Evolutionary conservation across 1,140 invertebrate species (phyloP).

Genomic region (Drosophila pectinifera): DNA sequence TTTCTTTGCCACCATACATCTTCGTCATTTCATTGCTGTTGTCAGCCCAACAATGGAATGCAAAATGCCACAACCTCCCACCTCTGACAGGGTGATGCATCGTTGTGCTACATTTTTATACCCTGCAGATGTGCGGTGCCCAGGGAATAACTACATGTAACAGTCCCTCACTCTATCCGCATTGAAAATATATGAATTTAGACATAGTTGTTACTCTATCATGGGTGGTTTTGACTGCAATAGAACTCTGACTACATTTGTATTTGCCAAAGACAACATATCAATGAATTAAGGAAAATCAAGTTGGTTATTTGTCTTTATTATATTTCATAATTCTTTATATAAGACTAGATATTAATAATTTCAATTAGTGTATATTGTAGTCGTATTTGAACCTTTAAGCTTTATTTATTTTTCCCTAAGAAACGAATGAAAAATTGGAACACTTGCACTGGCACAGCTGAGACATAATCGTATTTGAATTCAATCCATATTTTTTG

Average conservation of each 20-base stretch:
- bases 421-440: background rate
- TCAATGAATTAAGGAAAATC: background rate
- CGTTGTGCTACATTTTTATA: conserved; percentile 44
- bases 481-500: background rate
- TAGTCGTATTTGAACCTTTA: background rate
- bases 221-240: too few relatives aligned
- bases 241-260: background rate
- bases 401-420: background rate
- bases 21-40: conserved; percentile 77
- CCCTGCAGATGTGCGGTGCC: background rate
- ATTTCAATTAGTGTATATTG: background rate
- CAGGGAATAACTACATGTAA: background rate
- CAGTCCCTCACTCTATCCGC: too few relatives aligned
- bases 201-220: background rate
- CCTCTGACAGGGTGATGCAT: conserved; percentile 51
- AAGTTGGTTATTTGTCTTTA: background rate
- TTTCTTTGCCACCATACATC: conserved; percentile 61
- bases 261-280: background rate
- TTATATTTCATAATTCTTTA: background rate
- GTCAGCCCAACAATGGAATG: conserved; percentile 64
- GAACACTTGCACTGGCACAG: conserved; percentile 5
- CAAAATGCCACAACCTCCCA: conserved; percentile 57
- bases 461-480: conserved; percentile 2
- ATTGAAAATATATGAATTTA: background rate
- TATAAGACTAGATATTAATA: background rate